These are phyloP conservation scores for Smittia aterrima DNA, from an alignment of 2,888 invertebrate species.

Conservation along the genomic window DNA sequence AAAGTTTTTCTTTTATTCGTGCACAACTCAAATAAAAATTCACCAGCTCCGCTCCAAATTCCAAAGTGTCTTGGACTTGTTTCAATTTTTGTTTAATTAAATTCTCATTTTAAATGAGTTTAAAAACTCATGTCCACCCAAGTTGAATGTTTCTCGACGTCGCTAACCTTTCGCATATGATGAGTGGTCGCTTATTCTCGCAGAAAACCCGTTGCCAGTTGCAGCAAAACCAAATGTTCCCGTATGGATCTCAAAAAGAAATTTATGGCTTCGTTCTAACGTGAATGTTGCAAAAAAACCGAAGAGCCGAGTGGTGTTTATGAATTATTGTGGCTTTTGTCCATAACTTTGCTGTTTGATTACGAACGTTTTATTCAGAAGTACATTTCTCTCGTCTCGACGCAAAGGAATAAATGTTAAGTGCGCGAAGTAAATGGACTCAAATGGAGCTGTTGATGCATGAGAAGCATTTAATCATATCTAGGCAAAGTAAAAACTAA, in stretches of 20 bases:
- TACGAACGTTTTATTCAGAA: neutral
- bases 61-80: too few relatives aligned
- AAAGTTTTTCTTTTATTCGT: too few relatives aligned
- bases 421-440: neutral
- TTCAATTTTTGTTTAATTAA: too few relatives aligned
- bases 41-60: too few relatives aligned
- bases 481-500: too few relatives aligned
- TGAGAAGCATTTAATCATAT: neutral
- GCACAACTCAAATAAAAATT: too few relatives aligned
- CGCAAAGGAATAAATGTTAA: constrained; percentile 1
- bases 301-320: neutral
- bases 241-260: neutral
- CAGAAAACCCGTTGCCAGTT: neutral
- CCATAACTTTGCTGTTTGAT: neutral
- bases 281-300: neutral
- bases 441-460: neutral
- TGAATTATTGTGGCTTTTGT: constrained; percentile 24
- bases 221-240: constrained; percentile 4
- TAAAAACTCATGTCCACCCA: too few relatives aligned
- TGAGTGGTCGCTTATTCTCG: too few relatives aligned
- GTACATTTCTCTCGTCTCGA: neutral
- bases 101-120: too few relatives aligned
- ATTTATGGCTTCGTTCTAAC: constrained; percentile 20
- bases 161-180: too few relatives aligned
- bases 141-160: too few relatives aligned